A percentile compares a stretch with the other conserved stretches of the same genome.
phyloP scores from a whole-genome alignment of 1,140 invertebrate species.

The Heliconius nattereri region DNA sequence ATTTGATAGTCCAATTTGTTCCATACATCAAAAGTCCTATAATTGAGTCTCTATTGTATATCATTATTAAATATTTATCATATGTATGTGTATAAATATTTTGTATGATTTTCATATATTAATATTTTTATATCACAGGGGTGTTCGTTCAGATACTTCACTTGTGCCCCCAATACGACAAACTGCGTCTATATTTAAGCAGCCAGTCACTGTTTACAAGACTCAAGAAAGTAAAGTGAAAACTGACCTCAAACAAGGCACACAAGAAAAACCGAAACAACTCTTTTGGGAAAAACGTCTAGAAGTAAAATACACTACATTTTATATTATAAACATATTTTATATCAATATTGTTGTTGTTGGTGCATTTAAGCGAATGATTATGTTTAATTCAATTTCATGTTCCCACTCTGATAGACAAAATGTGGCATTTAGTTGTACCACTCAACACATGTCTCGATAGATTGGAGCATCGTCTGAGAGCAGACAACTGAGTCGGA shows the following conservation, averaged over 20 bases:
- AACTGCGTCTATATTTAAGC: slow-evolving; percentile 99
- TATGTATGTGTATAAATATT: background rate
- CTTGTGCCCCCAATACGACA: slow-evolving; percentile 97
- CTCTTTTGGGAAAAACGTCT: slow-evolving; percentile 99
- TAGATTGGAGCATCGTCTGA: no score
- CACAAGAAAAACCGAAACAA: slow-evolving; percentile 96
- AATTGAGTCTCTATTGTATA: no score
- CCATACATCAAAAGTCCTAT: no score
- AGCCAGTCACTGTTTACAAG: slow-evolving; percentile 97
- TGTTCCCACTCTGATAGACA: no score
- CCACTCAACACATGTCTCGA: no score
- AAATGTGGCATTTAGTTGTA: no score
- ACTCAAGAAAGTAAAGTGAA: slow-evolving; percentile 94
- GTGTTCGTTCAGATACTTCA: slow-evolving; percentile 92
- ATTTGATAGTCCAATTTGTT: no score
- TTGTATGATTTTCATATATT: background rate
- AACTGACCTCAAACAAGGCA: slow-evolving; percentile 93
- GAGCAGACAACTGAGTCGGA: no score
- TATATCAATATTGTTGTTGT: background rate
- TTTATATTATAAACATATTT: slow-evolving; percentile 7
- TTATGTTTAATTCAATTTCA: no score
- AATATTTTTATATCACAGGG: slow-evolving; percentile 74
- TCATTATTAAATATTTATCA: no score
- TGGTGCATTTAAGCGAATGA: no score
- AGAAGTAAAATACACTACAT: slow-evolving; percentile 81